Base-by-base conservation (phyloP, 53 echinoderm and acorn worm genomes). In the Stichopus horrens region DNA sequence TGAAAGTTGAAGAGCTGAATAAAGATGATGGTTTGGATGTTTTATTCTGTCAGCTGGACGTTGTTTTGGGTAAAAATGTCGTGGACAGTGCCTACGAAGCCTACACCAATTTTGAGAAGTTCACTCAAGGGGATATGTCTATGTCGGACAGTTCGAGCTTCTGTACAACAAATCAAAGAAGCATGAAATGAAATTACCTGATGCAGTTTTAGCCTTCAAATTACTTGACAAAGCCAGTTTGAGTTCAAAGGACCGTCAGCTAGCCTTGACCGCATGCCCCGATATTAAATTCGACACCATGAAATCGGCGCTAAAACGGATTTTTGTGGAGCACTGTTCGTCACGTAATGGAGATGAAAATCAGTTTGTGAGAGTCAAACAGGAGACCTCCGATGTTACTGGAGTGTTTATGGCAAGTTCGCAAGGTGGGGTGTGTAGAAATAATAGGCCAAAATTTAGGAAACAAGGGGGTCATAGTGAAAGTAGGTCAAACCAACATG, bases 301-400 rank as follows among this genome's bases (percentile, higher is more conserved):
- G 85, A 90, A 90, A 18, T 73, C 74, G 5, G 90, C 85, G n/a
- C 58, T 90, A 9, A 85, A 74, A 56, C 65, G 19, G n/a, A 90
- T 85, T 68, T 90, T 83, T 90, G 73, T 84, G 13, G 83, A 76
- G 16, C 16, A 71, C 16, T 16, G 19, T 19, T 37, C 37, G 37
- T 37, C 37, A 37, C 37, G 37, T n/a, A 73, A 21, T 73, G 52
- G 21, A 6, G 37, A n/a, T 79, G 21, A n/a, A 6, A 73, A 73
- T 73, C 22, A 77, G 77, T 77, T 52, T 77, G 77, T 22, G 10
- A 77, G 51, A 23, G 73, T 73, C 19, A 73, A 73, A 73, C 73
- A 73, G 13, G 73, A 73, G 21, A 6, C 73, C 9, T 73, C 73
- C 73, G 73, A 73, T 73, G 73, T 73, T 73, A 73, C 73, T 20